Evolutionary conservation across 1,140 invertebrate species (phyloP).

Genomic region (Drosophila ananassae): DNA sequence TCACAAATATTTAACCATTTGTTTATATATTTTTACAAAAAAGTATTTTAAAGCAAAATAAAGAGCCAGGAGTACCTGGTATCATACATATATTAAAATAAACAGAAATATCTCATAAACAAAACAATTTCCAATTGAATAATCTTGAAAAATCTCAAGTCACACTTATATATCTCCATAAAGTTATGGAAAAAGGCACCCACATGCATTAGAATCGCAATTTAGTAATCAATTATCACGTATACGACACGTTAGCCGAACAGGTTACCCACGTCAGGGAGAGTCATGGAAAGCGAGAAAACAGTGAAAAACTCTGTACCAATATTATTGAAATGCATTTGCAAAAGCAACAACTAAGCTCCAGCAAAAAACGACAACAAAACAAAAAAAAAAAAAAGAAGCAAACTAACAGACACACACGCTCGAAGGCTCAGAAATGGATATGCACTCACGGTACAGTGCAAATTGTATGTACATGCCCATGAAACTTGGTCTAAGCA

Average conservation of each 20-base stretch:
- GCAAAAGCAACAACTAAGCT: slow-evolving; percentile 1
- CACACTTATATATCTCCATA: not conserved
- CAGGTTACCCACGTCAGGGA: slow-evolving; percentile 22
- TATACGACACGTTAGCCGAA: slow-evolving; percentile 54
- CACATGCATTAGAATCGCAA: slow-evolving; percentile 17
- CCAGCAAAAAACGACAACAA: not conserved
- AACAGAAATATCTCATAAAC: too few relatives aligned
- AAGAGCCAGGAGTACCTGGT: too few relatives aligned
- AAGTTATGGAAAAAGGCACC: not conserved
- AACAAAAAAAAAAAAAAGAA: not conserved
- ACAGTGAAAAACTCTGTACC: slow-evolving; percentile 21
- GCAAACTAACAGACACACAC: not conserved
- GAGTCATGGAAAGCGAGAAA: slow-evolving; percentile 26
- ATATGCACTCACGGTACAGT: slow-evolving; percentile 27
- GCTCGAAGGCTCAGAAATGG: slow-evolving; percentile 14
- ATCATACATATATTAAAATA: too few relatives aligned
- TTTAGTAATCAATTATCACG: slow-evolving; percentile 47
- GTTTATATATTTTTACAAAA: too few relatives aligned
- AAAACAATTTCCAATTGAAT: not conserved
- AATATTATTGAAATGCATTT: slow-evolving; percentile 22
- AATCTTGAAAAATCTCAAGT: too few relatives aligned
- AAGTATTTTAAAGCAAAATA: too few relatives aligned
- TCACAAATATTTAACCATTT: too few relatives aligned
- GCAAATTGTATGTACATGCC: slow-evolving; percentile 27
- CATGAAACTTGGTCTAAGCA: slow-evolving; percentile 68